Base-by-base conservation (phyloP, 2,888 invertebrate species). In the Drosophila yooni region DNA sequence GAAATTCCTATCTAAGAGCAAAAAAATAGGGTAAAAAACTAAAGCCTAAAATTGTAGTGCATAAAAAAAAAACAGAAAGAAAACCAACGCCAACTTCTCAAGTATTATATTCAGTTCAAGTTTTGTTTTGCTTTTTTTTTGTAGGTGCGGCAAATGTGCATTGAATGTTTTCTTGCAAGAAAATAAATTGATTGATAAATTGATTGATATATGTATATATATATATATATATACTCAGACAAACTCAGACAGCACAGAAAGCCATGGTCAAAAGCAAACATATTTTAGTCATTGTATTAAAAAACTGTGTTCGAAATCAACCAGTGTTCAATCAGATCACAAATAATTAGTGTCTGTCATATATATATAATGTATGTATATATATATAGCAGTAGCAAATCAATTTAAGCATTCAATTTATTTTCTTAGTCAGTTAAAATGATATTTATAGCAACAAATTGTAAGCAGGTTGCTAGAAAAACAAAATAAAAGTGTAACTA, bases 1-100 rank as follows among this genome's bases (percentile, higher is more conserved):
- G 38, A 68, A 89, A 85, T 85, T 90, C 90, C 90, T 85, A 85
- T 70, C 72, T 67, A 82, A 78, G 84, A 84, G 71, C 74, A 74
- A 64, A 50, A 60, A 13, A 73, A 63, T 38, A 60, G n/a, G 21
- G 21, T 43, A 68, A 53, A 36, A 56, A 33, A 53, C 52, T 56
- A 27, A 70, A 59, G 51, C 66, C 56, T 67, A 70, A 62, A 71
- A 27, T 27, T 31, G 5, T 79, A 76, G 74, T 33, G 38, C 11
- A 48, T 76, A 77, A 70, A 81, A 46, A 69, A 60, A 48, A 54
- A 6, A 65, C 31, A 15, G 69, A 70, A 62, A 67, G 58, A 40
- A 61, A 58, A 62, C 18, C 56, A 56, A 74, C 84, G 84, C 89
- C 82, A 71, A 81, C 61, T 79, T 85, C 87, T 88, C 82, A 86